These are phyloP conservation scores for Bujurquina vittata DNA, from an alignment of 2,113 vertebrate genomes.

Conservation along the genomic window DNA sequence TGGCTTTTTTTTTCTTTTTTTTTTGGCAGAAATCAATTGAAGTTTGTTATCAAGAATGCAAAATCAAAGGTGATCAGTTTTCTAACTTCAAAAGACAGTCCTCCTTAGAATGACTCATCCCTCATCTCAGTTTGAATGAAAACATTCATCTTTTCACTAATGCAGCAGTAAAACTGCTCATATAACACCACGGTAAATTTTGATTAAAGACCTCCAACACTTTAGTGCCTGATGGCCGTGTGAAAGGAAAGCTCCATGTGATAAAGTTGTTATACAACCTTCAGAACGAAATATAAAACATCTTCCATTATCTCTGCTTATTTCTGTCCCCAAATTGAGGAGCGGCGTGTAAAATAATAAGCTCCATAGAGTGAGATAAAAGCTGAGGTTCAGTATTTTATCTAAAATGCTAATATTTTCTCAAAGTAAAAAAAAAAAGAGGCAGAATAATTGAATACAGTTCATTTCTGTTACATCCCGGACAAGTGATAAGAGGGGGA, in stretches of 20 bases:
- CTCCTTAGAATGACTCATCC: constrained; percentile 32
- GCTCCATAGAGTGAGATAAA: constrained; percentile 49
- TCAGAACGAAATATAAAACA: constrained; percentile 56
- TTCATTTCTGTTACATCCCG: constrained; percentile 39
- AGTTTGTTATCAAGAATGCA: background rate
- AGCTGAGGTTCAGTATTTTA: constrained; percentile 39
- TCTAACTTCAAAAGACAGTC: background rate
- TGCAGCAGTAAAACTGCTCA: constrained; percentile 62
- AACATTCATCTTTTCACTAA: constrained; percentile 58
- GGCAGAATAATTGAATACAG: constrained; percentile 52
- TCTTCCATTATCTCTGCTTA: constrained; percentile 45
- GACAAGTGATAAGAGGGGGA: constrained; percentile 54
- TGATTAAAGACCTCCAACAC: constrained; percentile 64
- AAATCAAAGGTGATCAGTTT: constrained; percentile 9
- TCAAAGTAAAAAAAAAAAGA: background rate
- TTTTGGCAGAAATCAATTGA: background rate
- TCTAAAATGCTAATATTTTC: constrained; percentile 64
- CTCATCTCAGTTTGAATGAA: constrained; percentile 36
- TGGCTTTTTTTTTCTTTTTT: background rate
- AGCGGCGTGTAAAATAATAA: constrained; percentile 50
- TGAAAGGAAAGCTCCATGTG: constrained; percentile 51
- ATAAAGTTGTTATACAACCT: constrained; percentile 60
- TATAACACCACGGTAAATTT: constrained; percentile 72
- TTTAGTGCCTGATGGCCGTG: constrained; percentile 47
- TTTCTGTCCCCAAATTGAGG: constrained; percentile 15